phyloP scores from a whole-genome alignment of 2,113 vertebrate species.

The Pholis gunnellus region DNA sequence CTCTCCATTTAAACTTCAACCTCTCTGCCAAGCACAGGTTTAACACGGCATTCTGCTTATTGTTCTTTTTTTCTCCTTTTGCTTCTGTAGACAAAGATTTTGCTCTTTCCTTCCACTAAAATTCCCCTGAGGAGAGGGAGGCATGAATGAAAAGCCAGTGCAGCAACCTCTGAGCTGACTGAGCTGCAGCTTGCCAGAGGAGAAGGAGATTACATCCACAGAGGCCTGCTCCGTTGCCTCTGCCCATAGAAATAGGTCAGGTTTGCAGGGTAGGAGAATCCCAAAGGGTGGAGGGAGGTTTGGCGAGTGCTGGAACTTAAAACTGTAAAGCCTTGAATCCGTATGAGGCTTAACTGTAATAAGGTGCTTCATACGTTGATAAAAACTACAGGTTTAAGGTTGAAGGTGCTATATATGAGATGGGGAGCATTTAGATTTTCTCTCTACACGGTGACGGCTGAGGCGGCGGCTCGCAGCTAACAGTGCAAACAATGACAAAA shows the following conservation, averaged over 20 bases:
- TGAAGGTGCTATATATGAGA: background rate
- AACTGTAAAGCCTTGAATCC: slow-evolving; percentile 14
- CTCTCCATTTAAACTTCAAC: slow-evolving; percentile 6
- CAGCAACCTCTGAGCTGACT: slow-evolving; percentile 35
- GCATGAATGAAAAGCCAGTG: slow-evolving; percentile 42
- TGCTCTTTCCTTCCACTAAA: slow-evolving; percentile 22
- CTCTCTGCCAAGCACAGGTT: slow-evolving; percentile 23
- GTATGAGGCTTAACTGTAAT: slow-evolving; percentile 19
- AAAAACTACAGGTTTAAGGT: slow-evolving; percentile 8
- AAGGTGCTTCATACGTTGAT: background rate
- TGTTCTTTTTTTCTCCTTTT: slow-evolving; percentile 6
- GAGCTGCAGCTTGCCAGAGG: slow-evolving; percentile 32
- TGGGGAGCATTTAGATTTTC: background rate
- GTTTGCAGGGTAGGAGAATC: slow-evolving; percentile 25
- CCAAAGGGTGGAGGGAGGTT: background rate
- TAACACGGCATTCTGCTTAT: slow-evolving; percentile 7
- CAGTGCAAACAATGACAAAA: background rate
- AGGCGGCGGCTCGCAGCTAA: too few species aligned
- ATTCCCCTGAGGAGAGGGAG: slow-evolving; percentile 26
- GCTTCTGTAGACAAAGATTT: slow-evolving; percentile 22
- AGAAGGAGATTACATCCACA: slow-evolving; percentile 54
- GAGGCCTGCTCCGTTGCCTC: slow-evolving; percentile 9
- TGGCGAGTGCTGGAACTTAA: slow-evolving; percentile 19
- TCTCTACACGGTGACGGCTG: background rate
- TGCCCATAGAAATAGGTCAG: slow-evolving; percentile 41